Base-by-base conservation (phyloP, 2,888 invertebrate species). In the Drosophila pegasa region DNA sequence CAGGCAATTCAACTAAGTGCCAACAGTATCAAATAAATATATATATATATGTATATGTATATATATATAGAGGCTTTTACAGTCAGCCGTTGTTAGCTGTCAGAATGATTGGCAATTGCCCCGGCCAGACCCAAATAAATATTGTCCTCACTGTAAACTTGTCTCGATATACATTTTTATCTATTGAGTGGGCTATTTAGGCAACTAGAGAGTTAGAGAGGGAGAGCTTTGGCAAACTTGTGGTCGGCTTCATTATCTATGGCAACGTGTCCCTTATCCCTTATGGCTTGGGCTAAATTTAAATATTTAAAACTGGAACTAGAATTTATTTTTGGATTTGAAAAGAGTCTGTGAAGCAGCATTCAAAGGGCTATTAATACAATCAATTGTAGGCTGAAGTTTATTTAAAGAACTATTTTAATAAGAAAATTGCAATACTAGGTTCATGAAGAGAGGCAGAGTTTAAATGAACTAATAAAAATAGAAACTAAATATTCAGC, bases 1-100 rank as follows among this genome's bases (percentile, higher is more conserved):
- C 16, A 31, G 51, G 25, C 59, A 54, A 61, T 59, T 57, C 52
- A 40, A 59, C 38, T 55, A 56, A 75, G 78, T 72, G 61, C 62
- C 41, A 43, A n/a, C 58, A 60, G 55, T 57, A 62, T 68, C 52
- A 77, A 62, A 71, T 45, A 57, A 16, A 47, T n/a, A 40, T 12
- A 31, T 25, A 20, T 33, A 7, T 8, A 31, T 14, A 14, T 14
- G 31, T 20, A 33, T 14, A 16, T 5, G 20, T 31, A 31, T 20
- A 8, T 20, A 31, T 31, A 16, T 27, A 9, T 47, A 43, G 12
- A 35, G 35, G 7, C 55, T 48, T 45, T 67, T 33, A 18, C 18
- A 35, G 37, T 48, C 22, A 12, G 20, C 14, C 10, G 14, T 9
- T 12, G 12, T 33, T n/a, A 40, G 38, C 45, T 71, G 59, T 8